These are phyloP conservation scores for Sphenodon punctatus DNA, from an alignment of 2,797 vertebrate genomes.

Conservation along the genomic window DNA sequence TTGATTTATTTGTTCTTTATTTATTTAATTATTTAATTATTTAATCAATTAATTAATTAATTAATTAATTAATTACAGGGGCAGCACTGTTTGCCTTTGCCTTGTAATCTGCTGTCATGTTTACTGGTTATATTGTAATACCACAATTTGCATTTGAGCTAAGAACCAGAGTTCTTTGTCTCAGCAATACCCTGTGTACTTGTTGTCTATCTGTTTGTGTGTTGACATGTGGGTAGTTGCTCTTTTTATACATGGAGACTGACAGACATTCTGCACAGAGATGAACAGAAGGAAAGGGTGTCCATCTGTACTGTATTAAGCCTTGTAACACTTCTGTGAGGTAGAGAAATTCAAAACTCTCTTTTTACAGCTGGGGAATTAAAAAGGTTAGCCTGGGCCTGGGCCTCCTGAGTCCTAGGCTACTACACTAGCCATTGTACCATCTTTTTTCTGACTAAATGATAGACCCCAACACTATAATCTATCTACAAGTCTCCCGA, in stretches of 20 bases:
- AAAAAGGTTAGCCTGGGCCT: too few relatives aligned
- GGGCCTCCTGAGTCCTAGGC: too few relatives aligned
- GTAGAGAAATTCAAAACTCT: too few relatives aligned
- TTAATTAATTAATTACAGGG: background rate
- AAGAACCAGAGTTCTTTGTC: background rate
- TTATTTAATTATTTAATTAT: too few relatives aligned
- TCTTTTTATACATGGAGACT: background rate
- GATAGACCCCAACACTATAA: background rate
- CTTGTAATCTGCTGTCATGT: fast-evolving
- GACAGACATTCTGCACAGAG: background rate
- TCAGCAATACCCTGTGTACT: background rate
- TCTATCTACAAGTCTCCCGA: background rate
- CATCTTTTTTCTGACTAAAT: too few relatives aligned
- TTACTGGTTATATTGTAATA: background rate
- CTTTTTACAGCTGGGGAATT: too few relatives aligned
- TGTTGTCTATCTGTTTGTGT: background rate
- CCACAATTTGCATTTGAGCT: background rate
- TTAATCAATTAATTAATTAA: too few relatives aligned
- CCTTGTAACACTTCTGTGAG: too few relatives aligned
- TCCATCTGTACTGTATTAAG: too few relatives aligned
- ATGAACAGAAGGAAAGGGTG: too few relatives aligned
- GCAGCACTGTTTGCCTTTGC: background rate
- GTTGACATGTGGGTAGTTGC: background rate
- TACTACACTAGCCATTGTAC: too few relatives aligned
- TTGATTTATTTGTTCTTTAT: too few relatives aligned